A percentile compares a stretch with the other conserved stretches of the same genome.
Conservation (phyloP, 1,140 invertebrate genomes). For the Cyclargus thomasi region DNA sequence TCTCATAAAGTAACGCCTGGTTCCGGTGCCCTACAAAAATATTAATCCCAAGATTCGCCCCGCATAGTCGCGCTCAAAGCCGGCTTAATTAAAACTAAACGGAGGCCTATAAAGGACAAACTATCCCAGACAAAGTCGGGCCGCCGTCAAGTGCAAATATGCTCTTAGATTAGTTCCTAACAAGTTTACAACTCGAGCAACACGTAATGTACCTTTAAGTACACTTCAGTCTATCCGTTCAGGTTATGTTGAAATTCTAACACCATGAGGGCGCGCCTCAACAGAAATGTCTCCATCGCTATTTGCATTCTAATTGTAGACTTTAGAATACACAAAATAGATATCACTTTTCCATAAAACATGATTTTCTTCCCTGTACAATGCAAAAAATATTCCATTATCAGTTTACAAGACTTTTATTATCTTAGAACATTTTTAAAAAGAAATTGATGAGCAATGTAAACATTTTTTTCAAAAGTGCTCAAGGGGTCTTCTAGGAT, state of each 20-base stretch:
- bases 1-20: conserved; percentile 16
- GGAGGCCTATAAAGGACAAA: conserved; percentile 41
- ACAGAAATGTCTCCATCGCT: too few relatives aligned
- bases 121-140: conserved; percentile 42
- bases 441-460: too few relatives aligned
- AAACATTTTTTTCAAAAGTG: too few relatives aligned
- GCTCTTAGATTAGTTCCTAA: conserved; percentile 42
- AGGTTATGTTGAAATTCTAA: neutral
- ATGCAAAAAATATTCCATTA: too few relatives aligned
- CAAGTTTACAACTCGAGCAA: conserved; percentile 14
- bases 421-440: too few relatives aligned
- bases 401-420: too few relatives aligned
- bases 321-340: too few relatives aligned
- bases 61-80: too few relatives aligned
- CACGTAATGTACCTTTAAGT: conserved; percentile 5
- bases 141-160: conserved; percentile 48
- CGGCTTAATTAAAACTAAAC: conserved; percentile 56
- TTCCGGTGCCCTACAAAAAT: conserved; percentile 23
- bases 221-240: neutral
- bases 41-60: conserved; percentile 20
- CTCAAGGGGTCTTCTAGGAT: too few relatives aligned
- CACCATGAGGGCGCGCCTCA: neutral
- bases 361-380: too few relatives aligned
- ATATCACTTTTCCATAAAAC: too few relatives aligned
- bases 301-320: too few relatives aligned